Evolutionary conservation across 2,797 vertebrate species (phyloP).

Genomic region (Alosa sapidissima): DNA sequence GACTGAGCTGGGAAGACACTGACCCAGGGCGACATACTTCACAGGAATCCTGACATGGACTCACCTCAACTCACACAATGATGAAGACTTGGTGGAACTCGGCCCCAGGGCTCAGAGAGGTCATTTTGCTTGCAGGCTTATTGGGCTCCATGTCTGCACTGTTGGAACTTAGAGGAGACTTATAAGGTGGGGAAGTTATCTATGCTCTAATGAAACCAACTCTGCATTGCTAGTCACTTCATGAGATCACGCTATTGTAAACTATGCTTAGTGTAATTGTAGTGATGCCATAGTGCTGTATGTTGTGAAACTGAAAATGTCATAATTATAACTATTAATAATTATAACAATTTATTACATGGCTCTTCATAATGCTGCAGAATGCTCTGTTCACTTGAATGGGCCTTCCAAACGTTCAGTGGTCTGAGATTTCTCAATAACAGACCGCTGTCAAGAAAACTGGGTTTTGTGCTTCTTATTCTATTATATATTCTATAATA

Average conservation of each 20-base stretch:
- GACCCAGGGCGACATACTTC: not conserved
- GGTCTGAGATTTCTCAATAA: too few relatives aligned
- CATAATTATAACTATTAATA: not conserved
- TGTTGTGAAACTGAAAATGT: not conserved
- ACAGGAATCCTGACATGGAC: not conserved
- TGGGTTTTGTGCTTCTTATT: too few relatives aligned
- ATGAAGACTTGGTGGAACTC: not conserved
- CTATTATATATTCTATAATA: too few relatives aligned
- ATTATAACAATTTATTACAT: too few relatives aligned
- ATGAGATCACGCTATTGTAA: not conserved
- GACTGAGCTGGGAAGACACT: not conserved
- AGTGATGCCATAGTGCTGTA: not conserved
- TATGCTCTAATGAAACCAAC: not conserved
- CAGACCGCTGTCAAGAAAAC: too few relatives aligned
- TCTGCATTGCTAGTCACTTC: not conserved
- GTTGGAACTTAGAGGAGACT: not conserved
- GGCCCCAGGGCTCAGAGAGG: not conserved
- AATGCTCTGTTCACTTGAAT: too few relatives aligned
- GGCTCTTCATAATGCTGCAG: too few relatives aligned
- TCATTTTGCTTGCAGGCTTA: not conserved
- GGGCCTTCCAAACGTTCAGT: too few relatives aligned
- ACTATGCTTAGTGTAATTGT: not conserved
- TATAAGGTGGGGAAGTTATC: not conserved
- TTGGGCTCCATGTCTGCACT: not conserved
- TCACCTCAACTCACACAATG: too few relatives aligned